Percentiles rank a stretch among this genome's conserved stretches.
phyloP scores from a whole-genome alignment of 2,888 invertebrate genomes.

The Lasioglossum leucozonium region DNA sequence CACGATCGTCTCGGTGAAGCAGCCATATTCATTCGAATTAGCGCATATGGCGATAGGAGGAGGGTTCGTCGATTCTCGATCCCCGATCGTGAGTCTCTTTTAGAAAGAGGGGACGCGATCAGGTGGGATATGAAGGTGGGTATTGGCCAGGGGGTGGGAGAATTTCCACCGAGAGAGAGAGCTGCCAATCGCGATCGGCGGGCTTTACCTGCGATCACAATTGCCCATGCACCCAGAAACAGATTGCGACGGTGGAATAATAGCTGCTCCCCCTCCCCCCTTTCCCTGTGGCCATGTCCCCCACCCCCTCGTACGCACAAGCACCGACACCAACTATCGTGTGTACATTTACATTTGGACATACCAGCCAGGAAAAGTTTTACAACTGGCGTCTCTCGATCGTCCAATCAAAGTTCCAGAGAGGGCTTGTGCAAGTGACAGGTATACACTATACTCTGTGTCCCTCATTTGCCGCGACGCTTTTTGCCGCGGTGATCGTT shows the following conservation, averaged over 20 bases:
- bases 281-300: background rate
- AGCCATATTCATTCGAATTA: conserved; percentile 78
- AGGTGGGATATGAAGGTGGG: conserved; percentile 54
- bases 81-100: conserved; percentile 43
- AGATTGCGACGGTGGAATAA: conserved; percentile 66
- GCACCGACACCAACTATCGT: background rate
- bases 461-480: conserved; percentile 23
- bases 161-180: conserved; percentile 71
- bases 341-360: conserved; percentile 55
- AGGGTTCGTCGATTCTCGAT: conserved; percentile 56
- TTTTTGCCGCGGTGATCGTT: conserved; percentile 53
- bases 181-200: conserved; percentile 67
- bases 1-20: conserved; percentile 42
- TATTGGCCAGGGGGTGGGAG: conserved; percentile 65
- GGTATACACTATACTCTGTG: conserved; percentile 24
- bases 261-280: conserved; percentile 24
- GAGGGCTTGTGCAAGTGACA: conserved; percentile 54
- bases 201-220: conserved; percentile 45
- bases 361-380: conserved; percentile 58
- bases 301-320: background rate
- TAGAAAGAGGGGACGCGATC: conserved; percentile 34
- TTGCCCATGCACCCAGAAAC: conserved; percentile 56
- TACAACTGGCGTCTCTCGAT: conserved; percentile 44
- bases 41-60: conserved; percentile 75
- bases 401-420: conserved; percentile 76